These are phyloP conservation scores for Unio pictorum DNA, from an alignment of 2,888 invertebrate genomes.

Conservation along the genomic window DNA sequence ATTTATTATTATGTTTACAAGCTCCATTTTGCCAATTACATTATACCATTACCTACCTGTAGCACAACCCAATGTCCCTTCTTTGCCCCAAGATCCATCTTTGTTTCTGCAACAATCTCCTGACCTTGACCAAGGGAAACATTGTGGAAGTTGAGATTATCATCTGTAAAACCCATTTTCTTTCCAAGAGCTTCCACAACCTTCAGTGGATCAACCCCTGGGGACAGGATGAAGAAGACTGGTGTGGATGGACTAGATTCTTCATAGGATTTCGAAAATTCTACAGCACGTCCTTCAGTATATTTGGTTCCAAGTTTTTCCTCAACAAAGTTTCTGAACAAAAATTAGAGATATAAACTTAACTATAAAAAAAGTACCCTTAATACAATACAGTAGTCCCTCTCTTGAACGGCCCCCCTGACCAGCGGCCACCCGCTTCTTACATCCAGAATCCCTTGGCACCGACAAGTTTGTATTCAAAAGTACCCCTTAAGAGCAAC, in stretches of 20 bases:
- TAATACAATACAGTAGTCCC: too few relatives aligned
- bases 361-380: neutral
- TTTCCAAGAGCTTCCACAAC: slow-evolving; percentile 93
- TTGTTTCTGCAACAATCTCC: slow-evolving; percentile 92
- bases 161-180: slow-evolving; percentile 85
- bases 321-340: slow-evolving; percentile 89
- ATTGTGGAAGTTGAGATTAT: slow-evolving; percentile 89
- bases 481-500: too few relatives aligned
- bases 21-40: neutral
- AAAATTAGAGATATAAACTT: neutral
- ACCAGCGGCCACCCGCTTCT: too few relatives aligned
- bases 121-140: slow-evolving; percentile 95
- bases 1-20: neutral
- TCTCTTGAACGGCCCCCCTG: too few relatives aligned
- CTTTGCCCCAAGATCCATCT: slow-evolving; percentile 88
- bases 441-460: too few relatives aligned
- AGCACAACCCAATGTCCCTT: slow-evolving; percentile 96
- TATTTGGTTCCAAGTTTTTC: slow-evolving; percentile 93
- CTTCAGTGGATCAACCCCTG: slow-evolving; percentile 95
- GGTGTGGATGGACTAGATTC: slow-evolving; percentile 95
- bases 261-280: slow-evolving; percentile 93
- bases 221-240: slow-evolving; percentile 95
- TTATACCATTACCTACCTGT: slow-evolving; percentile 75
- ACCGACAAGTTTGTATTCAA: too few relatives aligned
- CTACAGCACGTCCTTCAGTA: slow-evolving; percentile 89